Evolutionary conservation across 2,797 vertebrate species (phyloP), one percentile per base, ranked within the genome.

Genomic region (Nannoperca obscura): DNA sequence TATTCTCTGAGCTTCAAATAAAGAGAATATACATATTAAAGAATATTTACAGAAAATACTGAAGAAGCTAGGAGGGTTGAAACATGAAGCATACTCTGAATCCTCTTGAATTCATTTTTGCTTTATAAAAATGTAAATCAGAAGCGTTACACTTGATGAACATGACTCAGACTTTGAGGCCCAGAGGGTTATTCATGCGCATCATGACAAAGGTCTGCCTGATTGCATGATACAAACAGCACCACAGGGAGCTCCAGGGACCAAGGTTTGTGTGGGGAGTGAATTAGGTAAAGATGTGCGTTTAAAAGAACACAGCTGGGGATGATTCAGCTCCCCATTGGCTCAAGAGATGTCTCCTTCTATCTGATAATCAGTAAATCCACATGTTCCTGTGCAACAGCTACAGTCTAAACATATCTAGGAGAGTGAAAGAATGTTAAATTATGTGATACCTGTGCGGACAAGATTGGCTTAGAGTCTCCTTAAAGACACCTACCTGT

Each of bases 121-220:
- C 32, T 85, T 81, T 68, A 80, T 87, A 79, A 83, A 86, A 78
- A 86, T 84, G 82, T 71, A 72, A 86, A 91, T 85, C 27, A 64
- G 68, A 65, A 50, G 24, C 19, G 54, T 81, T 71, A 71, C 3
- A 34, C 81, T 72, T 80, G 61, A 69, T 65, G 75, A 85, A 74
- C 72, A 82, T 85, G 78, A 87, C 65, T 87, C 83, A 86, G 72
- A 75, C 58, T 68, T 85, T 64, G 64, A 78, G 60, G 66, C 78
- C 53, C 62, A 34, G 54, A 80, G 76, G 64, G 59, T 82, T 89
- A 82, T 84, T 89, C 77, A 82, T 84, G 80, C 27, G 20, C 53
- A 68, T 86, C 78, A 74, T 86, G 84, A 90, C 82, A 87, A 88
- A 88, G 84, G 82, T 85, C 74, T 76, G 74, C 64, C 78, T 92